Evolutionary conservation across 2,113 vertebrate genomes (phyloP), one percentile per base, ranked within the genome.

Genomic region (Trachemys scripta): DNA sequence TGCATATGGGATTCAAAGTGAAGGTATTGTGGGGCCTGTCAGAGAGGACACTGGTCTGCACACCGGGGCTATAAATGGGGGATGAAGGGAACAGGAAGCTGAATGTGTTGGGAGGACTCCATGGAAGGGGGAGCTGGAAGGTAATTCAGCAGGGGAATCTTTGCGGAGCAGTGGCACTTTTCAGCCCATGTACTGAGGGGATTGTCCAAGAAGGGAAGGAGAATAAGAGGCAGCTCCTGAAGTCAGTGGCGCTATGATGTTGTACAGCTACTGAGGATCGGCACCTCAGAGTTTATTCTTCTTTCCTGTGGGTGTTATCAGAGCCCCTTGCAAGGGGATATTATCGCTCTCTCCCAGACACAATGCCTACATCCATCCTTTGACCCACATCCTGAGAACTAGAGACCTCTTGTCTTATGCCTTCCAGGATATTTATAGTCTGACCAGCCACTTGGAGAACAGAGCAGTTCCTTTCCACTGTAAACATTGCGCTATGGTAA

Each of bases 331-430:
- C 5, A 1, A 51, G 84, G 78, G 91, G 94, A 97, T 96, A 96
- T 97, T 96, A 95, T 95, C 75, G 0, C 95, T 75, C 84, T 95
- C 89, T 94, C 81, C 80, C 92, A 96, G 96, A 97, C 96, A 95
- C 81, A 94, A 93, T 96, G 96, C 97, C 97, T 96, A 93, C 96
- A 88, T 95, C 89, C 91, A 94, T 96, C 95, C 96, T 97, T 91
- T 96, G 96, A 97, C 96, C 96, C 92, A 96, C 89, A 96, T 97
- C 96, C 97, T 97, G 95, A 93, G 59, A 96, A 96, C 96, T 97
- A 96, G 89, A 94, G 84, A 94, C 93, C 91, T 92, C 82, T 92
- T 94, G 96, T 97, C 89, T 92, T 95, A 59, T 94, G 91, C 94
- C 95, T 92, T 85, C 96, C 94, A 89, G 27, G 91, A 57, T 97